Evolutionary conservation across 2,888 invertebrate genomes (phyloP), one percentile per base, ranked within the genome.

Genomic region (Amiota communis): DNA sequence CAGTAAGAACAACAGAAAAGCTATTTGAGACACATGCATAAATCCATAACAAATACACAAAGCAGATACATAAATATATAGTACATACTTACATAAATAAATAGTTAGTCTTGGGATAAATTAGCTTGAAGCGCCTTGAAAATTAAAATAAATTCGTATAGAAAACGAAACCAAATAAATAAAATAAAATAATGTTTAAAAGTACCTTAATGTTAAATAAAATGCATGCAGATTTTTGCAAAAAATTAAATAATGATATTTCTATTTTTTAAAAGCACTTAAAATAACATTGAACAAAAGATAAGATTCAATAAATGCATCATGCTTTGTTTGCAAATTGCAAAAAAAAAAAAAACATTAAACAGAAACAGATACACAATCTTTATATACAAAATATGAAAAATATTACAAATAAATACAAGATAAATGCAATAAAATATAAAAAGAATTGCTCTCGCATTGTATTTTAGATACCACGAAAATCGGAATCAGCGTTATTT

Each of bases 391-490:
- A 61, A 61, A 61, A 63, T 17, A 63, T n/a, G 10, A 46, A 63
- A 36, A 36, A 63, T 36, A 17, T n/a, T n/a, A n/a, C n/a, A n/a
- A n/a, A n/a, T n/a, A n/a, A n/a, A n/a, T n/a, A n/a, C n/a, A n/a
- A n/a, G n/a, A n/a, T n/a, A n/a, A n/a, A n/a, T n/a, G n/a, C n/a
- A n/a, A n/a, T n/a, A 63, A 23, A 36, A 63, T 46, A 8, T 12
- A 63, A 36, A 63, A 12, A 63, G 13, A 36, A 11, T 36, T 36
- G 23, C 23, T 11, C 63, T 63, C 63, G 63, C 63, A 63, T 23
- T n/a, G n/a, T 63, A 63, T 63, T 63, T 63, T 63, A 63, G 63
- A 63, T 63, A 63, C 63, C 63, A 63, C 63, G 46, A 36, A 63
- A 63, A 46, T 13, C 17, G 46, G n/a, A 13, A 63, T 23, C 11